Evolutionary conservation across 1,140 invertebrate genomes (phyloP).

Genomic region (Mizuhopecten yessoensis): DNA sequence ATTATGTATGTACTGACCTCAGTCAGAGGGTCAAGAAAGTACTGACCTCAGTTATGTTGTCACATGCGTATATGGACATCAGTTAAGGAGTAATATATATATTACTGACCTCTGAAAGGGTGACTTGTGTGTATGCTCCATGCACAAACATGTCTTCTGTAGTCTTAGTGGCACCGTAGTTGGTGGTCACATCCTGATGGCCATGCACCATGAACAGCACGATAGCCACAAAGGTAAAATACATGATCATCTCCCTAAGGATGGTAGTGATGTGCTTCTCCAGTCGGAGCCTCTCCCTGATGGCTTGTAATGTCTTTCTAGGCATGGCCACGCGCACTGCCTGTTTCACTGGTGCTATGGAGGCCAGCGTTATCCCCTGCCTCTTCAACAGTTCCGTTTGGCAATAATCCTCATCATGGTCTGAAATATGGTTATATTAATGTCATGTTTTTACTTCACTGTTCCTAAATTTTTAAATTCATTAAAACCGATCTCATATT

Average conservation of each 20-base stretch:
- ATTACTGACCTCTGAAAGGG: conserved; percentile 54
- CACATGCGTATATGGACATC: no score
- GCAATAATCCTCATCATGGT: background rate
- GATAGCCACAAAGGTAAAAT: conserved; percentile 63
- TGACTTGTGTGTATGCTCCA: conserved; percentile 52
- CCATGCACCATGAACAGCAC: conserved; percentile 66
- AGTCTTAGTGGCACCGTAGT: conserved; percentile 53
- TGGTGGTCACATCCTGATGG: conserved; percentile 59
- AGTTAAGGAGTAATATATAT: background rate
- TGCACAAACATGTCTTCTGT: conserved; percentile 67
- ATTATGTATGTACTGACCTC: no score
- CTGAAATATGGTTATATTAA: background rate
- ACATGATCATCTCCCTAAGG: conserved; percentile 65
- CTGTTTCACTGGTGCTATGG: conserved; percentile 20
- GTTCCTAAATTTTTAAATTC: no score
- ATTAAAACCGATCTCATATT: no score
- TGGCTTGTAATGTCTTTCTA: conserved; percentile 47
- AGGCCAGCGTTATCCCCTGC: background rate
- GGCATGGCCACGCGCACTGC: conserved; percentile 50
- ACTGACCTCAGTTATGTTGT: no score
- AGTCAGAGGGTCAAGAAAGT: no score
- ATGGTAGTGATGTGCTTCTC: conserved; percentile 61
- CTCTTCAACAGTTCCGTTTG: background rate
- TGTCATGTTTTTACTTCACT: no score
- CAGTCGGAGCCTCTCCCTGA: conserved; percentile 57